Base-by-base conservation (phyloP, 2,797 vertebrate species). In the Margarornis squamiger region DNA sequence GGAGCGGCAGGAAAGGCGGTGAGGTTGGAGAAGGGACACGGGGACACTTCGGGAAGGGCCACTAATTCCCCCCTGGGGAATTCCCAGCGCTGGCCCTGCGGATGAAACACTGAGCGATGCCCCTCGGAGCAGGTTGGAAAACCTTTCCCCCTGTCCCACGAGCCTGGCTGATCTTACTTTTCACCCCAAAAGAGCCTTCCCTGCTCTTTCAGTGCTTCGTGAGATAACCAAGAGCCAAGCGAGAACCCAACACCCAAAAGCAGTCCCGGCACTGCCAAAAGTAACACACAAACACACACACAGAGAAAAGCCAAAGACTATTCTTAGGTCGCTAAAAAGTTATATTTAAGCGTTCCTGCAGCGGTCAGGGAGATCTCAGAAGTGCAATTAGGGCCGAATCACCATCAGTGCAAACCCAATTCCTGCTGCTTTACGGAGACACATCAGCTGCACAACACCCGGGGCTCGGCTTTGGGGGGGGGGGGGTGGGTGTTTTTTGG, bases 231-330 rank as follows among this genome's bases (percentile, higher is more conserved):
- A 46, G 6, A 41, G 73, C 63, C 77, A 62, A 83, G 72, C 24
- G 32, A 32, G 39, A 57, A 18, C 26, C 43, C 43, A 22, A 15
- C 26, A 20, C 23, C 80, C 79, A 49, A 43, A 27, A 16, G 62
- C 52, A 48, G 73, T 5, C 18, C 43, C 36, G 3, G 2, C 1
- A 55, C 30, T 27, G 51, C 61, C 93, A 67, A 34, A 45, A 81
- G 75, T 19, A 39, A 39, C 39, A 14, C 39, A 32, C 0, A 2
- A 6, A 5, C 41, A 32, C 0, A 2, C 7, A 5, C 41, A 6
- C 7, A 34, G 29, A 57, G 43, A 59, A 59, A 67, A 90, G 39
- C 67, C 72, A 27, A 57, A 71, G 6, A 21, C 6, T 43, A 8
- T 13, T 23, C 26, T 13, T 21, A 39, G 43, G 14, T 29, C 57